A percentile compares a stretch with the other conserved stretches of the same genome.
phyloP scores from a whole-genome alignment of 2,797 vertebrate genomes.

The Pseudochirops corinnae region DNA sequence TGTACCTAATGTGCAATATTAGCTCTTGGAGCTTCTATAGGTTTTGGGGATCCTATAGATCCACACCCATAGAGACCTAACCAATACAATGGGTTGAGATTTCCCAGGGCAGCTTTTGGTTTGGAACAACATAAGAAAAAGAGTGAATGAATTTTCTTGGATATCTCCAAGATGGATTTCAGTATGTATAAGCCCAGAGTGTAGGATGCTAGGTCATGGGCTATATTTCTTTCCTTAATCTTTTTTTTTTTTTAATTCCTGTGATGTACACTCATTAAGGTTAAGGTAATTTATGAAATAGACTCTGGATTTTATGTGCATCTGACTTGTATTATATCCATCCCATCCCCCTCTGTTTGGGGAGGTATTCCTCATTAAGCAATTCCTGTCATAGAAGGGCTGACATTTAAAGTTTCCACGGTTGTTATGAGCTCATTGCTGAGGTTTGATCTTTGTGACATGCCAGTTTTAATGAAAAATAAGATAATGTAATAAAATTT shows the following conservation, averaged over 20 bases:
- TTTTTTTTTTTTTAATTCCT: background rate
- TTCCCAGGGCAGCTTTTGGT: background rate
- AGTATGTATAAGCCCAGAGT: background rate
- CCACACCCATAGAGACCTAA: background rate
- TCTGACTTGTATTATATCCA: background rate
- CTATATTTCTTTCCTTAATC: background rate
- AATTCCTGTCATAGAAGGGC: conserved; percentile 34
- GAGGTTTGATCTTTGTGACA: conserved; percentile 61
- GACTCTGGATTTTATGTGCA: background rate
- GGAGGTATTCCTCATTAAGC: conserved; percentile 37
- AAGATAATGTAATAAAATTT: conserved; percentile 61
- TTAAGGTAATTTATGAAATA: background rate
- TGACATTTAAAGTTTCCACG: conserved; percentile 63
- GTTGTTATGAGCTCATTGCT: conserved; percentile 60
- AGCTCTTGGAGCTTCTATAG: background rate
- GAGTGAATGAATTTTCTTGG: background rate
- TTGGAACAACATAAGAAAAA: background rate
- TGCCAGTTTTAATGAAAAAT: conserved; percentile 75
- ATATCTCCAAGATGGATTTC: background rate
- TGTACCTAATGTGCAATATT: background rate
- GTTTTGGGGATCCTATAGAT: background rate
- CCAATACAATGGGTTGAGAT: background rate
- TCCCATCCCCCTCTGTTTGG: background rate
- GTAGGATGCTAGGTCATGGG: background rate
- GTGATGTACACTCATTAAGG: background rate